Base-by-base conservation (phyloP, 2,888 invertebrate genomes). In the Oxystoma pomonae region DNA sequence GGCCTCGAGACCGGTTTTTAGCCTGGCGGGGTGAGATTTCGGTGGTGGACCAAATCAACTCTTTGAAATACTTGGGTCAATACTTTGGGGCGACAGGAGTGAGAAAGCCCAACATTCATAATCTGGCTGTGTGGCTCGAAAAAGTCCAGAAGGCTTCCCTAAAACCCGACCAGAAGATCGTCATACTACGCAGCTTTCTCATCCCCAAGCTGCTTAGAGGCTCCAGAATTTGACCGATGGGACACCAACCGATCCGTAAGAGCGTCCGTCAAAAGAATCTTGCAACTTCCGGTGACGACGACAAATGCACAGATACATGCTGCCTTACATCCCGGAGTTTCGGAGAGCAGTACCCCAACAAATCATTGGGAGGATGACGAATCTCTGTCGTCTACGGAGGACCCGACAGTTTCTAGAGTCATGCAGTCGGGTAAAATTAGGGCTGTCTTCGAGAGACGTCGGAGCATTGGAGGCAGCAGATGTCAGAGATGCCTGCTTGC, bases 201-300 rank as follows among this genome's bases (percentile, higher is more conserved):
- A 61, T 81, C 0, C 79, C 80, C 1, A 66, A 73, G 1, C 69
- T 75, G 12, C 60, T 73, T 77, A 81, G 66, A 69, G 72, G 0
- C 62, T 81, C 0, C 78, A 78, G 52, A 66, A 75, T 0, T 75
- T 75, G 49, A 58, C 19, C 62, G 65, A 2, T 50, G 50, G 20
- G 65, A 59, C 2, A 63, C 60, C 1, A 66, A 69, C 35, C 55
- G 62, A 16, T 35, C 64, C 5, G 55, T 66, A 2, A 61, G 61
- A 1, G 50, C 63, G 35, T n/a, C 65, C 16, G 62, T 68, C 7
- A 64, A 71, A 56, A 35, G 58, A 7, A 77, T 78, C 72, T 80
- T 83, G 80, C 83, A 83, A 80, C 81, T 84, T 80, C 77, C 81
- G 78, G 79, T 80, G 1, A 74, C 68, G 70, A 75, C 63, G 67